A percentile compares a stretch with the other conserved stretches of the same genome.
These are phyloP conservation scores for Eulemur albifrons DNA, from an alignment of 2,797 vertebrate genomes.

Conservation along the genomic window DNA sequence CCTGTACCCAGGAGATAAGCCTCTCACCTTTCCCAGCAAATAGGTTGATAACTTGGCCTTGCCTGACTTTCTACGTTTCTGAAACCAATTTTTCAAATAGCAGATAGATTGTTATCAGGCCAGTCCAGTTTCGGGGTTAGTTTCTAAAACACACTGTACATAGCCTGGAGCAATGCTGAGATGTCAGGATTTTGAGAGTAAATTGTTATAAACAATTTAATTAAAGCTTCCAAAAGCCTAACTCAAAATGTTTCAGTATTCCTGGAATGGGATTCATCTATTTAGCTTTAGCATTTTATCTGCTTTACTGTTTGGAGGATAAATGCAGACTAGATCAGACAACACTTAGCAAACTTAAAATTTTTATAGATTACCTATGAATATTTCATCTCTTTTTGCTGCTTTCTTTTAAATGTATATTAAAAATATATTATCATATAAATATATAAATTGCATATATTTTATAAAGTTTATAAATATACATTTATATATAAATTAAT, in stretches of 20 bases:
- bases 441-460: not conserved
- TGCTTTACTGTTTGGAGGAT: not conserved
- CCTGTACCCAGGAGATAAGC: slow-evolving; percentile 35
- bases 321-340: slow-evolving; percentile 39
- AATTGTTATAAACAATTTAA: slow-evolving; percentile 45
- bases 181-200: slow-evolving; percentile 6
- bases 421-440: not conserved
- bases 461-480: not conserved
- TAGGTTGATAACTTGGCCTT: slow-evolving; percentile 75
- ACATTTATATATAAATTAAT: not conserved
- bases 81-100: slow-evolving; percentile 67
- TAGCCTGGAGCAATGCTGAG: slow-evolving; percentile 4
- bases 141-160: not conserved
- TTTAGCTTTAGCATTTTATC: not conserved
- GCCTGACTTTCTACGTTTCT: slow-evolving; percentile 70
- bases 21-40: slow-evolving; percentile 51
- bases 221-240: slow-evolving; percentile 1
- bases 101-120: slow-evolving; percentile 38
- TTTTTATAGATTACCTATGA: not conserved
- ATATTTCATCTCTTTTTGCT: not conserved
- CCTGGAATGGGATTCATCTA: not conserved
- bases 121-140: not conserved
- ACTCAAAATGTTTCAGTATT: not conserved
- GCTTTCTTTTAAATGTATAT: not conserved
- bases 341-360: not conserved